Conservation (phyloP, 1,140 invertebrate species). For the Frieseomelitta varia region DNA sequence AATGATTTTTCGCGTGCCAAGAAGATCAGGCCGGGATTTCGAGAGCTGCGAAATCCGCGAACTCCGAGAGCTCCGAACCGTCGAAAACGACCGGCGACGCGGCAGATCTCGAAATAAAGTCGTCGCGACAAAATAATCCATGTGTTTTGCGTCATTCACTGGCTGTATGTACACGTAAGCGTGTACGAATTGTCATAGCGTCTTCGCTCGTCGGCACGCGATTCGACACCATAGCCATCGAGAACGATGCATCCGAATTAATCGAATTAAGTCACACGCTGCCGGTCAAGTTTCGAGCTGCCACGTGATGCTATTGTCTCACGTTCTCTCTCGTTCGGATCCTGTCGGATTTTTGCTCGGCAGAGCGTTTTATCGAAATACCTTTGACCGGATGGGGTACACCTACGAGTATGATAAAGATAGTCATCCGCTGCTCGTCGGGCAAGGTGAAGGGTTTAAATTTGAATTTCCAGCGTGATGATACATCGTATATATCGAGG, state of each 20-base stretch:
- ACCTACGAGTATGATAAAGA: conserved; percentile 2
- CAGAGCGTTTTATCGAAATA: background rate
- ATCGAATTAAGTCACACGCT: conserved; percentile 37
- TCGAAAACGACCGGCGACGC: conserved; percentile 2
- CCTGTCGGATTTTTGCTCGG: background rate
- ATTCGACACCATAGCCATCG: conserved; percentile 5
- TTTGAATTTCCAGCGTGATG: background rate
- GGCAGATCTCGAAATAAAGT: conserved; percentile 72
- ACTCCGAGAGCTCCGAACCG: background rate
- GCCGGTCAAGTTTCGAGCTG: background rate
- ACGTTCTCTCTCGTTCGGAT: too few relatives aligned
- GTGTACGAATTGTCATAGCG: conserved; percentile 1
- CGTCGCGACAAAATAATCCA: conserved; percentile 73
- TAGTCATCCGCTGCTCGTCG: background rate
- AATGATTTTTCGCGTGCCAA: conserved; percentile 24
- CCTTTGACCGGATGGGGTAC: background rate
- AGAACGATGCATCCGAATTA: conserved; percentile 42
- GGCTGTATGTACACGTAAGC: conserved; percentile 10
- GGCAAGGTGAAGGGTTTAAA: background rate
- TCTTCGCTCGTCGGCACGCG: conserved; percentile 21
- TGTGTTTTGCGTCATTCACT: conserved; percentile 74
- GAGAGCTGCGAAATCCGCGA: conserved; percentile 7
- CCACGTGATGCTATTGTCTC: too few relatives aligned
- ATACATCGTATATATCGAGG: too few relatives aligned
- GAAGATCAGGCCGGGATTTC: conserved; percentile 11